Evolutionary conservation across 1,140 invertebrate species (phyloP), one percentile per base, ranked within the genome.

Genomic region (Heliconius congener): DNA sequence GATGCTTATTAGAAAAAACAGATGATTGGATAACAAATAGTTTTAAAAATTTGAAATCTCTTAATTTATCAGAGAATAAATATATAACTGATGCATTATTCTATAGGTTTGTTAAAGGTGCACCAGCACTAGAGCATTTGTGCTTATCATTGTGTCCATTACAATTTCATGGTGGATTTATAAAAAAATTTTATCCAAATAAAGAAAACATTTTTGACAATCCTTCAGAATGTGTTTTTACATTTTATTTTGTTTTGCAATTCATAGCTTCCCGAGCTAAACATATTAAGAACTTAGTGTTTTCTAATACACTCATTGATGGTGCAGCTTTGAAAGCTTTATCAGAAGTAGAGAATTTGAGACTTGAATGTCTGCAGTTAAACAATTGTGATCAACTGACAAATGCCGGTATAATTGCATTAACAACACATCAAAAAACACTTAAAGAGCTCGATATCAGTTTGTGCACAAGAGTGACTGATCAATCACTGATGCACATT

Each of bases 31-130:
- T 94, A 66, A 88, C 91, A 27, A 81, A 95, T 9, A 95, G 94
- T 74, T 90, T 97, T 72, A 90, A 95, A 77, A 95, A 96, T 76
- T 91, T 97, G 18, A 95, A 91, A 80, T 90, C 93, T 71, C 87
- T 97, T 39, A 96, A 95, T 79, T 87, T 97, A 77, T 95, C 95
- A 16, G 95, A 95, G 55, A 96, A 97, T 86, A 95, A 96, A 77
- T 97, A 97, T 87, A 88, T 97, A 1, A 97, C 96, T 1, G 97
- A 97, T 95, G 95, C 95, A 52, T 91, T 97, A 30, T 96, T 97
- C 46, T 95, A 96, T 84, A 95, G 96, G 82, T 95, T 97, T 84
- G 93, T 96, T 2, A 93, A 95, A n/a, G 93, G 96, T 13, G 95
- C 96, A 83, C 95, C 95, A 37, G 95, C 95, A 76, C 83, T 97